Conservation (phyloP, 2,888 invertebrate species). For the Perizoma affinitatum region DNA sequence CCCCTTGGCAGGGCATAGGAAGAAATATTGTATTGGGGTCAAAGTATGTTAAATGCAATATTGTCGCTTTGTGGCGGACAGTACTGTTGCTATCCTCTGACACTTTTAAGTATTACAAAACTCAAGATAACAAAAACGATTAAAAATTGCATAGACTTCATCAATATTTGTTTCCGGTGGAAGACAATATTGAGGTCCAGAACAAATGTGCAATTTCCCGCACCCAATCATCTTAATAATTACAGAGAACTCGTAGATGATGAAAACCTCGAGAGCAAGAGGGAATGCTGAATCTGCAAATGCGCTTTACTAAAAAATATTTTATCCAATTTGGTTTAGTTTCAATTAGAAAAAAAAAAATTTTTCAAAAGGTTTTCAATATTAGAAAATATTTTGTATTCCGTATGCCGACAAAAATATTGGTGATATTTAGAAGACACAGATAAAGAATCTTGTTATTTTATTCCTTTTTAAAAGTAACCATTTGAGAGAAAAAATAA, state of each 20-base stretch:
- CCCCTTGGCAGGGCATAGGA: slow-evolving; percentile 30
- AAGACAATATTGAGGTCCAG: slow-evolving; percentile 21
- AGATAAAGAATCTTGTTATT: no score
- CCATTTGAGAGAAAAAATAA: no score
- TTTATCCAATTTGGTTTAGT: no score
- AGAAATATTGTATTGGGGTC: slow-evolving; percentile 16
- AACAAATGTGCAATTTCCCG: slow-evolving; percentile 20
- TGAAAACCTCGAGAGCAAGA: not conserved
- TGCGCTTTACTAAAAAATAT: slow-evolving; percentile 4
- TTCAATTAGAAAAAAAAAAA: no score
- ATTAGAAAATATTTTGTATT: no score
- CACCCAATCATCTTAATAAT: slow-evolving; percentile 7
- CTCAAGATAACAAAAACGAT: no score
- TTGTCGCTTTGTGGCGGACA: slow-evolving; percentile 29
- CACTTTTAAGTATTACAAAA: not conserved
- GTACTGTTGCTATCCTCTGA: slow-evolving; percentile 18
- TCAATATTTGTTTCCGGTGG: slow-evolving; percentile 15
- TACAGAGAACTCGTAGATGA: not conserved
- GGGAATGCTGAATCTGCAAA: not conserved
- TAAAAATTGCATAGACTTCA: slow-evolving; percentile 8
- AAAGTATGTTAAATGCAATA: slow-evolving; percentile 15
- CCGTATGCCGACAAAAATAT: no score
- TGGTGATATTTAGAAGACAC: no score
- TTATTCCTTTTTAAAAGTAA: no score
- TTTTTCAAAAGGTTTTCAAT: no score